These are phyloP conservation scores for Marisa cornuarietis DNA, from an alignment of 1,140 invertebrate genomes.

Conservation along the genomic window DNA sequence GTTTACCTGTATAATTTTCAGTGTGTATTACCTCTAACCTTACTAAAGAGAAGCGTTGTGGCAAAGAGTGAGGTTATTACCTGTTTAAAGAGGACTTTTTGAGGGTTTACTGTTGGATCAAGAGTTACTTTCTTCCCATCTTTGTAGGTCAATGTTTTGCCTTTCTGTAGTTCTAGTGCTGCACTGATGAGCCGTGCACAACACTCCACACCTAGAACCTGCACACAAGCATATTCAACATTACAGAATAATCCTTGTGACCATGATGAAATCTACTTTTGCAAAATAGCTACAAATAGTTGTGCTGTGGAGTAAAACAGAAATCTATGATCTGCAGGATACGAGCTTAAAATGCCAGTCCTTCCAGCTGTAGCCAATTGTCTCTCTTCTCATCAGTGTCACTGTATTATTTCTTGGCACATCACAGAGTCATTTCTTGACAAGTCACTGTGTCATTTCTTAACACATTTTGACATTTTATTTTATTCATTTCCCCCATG, in stretches of 20 bases:
- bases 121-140: conserved; percentile 29
- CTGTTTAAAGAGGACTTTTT: conserved; percentile 59
- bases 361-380: too few species aligned
- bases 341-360: too few species aligned
- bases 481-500: too few species aligned
- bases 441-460: too few species aligned
- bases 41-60: not conserved
- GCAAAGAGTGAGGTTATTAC: conserved; percentile 27
- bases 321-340: too few species aligned
- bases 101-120: conserved; percentile 26
- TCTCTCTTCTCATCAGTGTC: too few species aligned
- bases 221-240: not conserved
- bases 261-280: too few species aligned
- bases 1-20: not conserved
- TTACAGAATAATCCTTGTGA: too few species aligned
- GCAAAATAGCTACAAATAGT: not conserved
- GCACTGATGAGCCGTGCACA: conserved; percentile 53
- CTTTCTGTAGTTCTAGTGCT: conserved; percentile 47
- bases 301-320: too few species aligned
- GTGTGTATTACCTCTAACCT: not conserved
- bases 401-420: too few species aligned
- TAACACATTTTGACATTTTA: too few species aligned
- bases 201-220: conserved; percentile 58
- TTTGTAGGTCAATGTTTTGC: conserved; percentile 32
- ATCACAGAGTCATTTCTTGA: too few species aligned